Evolutionary conservation across 2,797 vertebrate species (phyloP), one percentile per base, ranked within the genome.

Genomic region (Taeniopygia guttata): DNA sequence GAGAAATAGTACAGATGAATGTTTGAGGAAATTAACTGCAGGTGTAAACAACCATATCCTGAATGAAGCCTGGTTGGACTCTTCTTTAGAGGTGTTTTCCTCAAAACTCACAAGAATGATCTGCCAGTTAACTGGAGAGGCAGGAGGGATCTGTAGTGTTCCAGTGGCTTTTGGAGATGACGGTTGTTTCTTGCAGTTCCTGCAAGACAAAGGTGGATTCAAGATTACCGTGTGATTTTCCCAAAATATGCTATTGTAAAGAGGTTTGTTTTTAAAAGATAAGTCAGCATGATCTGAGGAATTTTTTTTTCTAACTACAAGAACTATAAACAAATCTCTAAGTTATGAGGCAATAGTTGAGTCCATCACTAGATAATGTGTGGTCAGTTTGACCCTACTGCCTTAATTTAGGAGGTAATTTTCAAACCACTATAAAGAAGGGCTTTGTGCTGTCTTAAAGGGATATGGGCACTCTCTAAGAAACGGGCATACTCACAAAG

Each of bases 331-430:
- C 82, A 84, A 95, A 94, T 93, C 89, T 49, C 63, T 83, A 92
- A 84, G 77, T 94, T 84, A 93, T 74, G 95, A 95, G 94, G 94
- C 81, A 91, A 95, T 80, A 94, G 88, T 68, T 93, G 85, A 95
- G 87, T 75, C 72, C 67, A 34, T 93, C 5, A 9, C 56, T 87
- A 94, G 93, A 81, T 95, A 87, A 77, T 16, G 49, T 45, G 67
- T 95, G 96, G 96, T 96, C 96, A 94, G 38, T 95, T 81, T 94
- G 96, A 96, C 94, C 94, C 74, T 64, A 54, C 84, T 95, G 70
- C 90, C 91, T 95, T 94, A 87, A 68, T 81, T 95, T 90, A 91
- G 69, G 85, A 93, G 81, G 87, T 96, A 59, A 74, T 86, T 90
- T 92, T 42, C 76, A 89, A 96, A 91, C 76, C 83, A 40, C 66